Percentiles rank a stretch among this genome's conserved stretches.
phyloP scores from a whole-genome alignment of 2,113 vertebrate genomes.

The Phyllostomus hastatus region DNA sequence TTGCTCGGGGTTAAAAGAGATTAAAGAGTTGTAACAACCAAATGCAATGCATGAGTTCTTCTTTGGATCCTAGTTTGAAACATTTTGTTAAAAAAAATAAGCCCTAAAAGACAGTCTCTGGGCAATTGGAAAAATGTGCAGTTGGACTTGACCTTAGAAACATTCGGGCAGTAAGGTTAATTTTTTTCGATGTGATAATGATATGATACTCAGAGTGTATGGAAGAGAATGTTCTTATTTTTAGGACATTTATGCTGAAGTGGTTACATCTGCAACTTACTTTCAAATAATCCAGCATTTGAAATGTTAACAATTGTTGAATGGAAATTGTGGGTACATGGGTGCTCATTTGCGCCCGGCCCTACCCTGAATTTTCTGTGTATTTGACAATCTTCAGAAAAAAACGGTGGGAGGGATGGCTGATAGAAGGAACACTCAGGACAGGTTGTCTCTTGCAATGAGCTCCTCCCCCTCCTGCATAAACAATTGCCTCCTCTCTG shows the following conservation, averaged over 20 bases:
- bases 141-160: neutral
- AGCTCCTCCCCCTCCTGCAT: neutral
- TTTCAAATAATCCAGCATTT: neutral
- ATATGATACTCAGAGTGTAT: neutral
- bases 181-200: neutral
- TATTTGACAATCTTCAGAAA: neutral
- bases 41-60: neutral
- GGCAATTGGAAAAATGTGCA: neutral
- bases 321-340: neutral
- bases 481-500: too few relatives aligned
- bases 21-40: too few relatives aligned
- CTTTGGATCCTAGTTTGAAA: neutral
- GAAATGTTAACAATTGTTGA: neutral
- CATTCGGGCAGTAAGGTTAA: neutral
- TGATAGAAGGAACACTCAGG: neutral
- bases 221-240: neutral
- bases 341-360: neutral
- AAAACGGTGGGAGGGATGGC: neutral
- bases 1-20: too few relatives aligned
- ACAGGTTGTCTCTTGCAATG: neutral
- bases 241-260: neutral
- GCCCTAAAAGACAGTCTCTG: neutral
- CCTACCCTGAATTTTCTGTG: neutral
- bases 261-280: neutral
- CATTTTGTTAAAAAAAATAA: neutral